Conservation (phyloP, 2,113 vertebrate genomes). For the Diadophis punctatus region DNA sequence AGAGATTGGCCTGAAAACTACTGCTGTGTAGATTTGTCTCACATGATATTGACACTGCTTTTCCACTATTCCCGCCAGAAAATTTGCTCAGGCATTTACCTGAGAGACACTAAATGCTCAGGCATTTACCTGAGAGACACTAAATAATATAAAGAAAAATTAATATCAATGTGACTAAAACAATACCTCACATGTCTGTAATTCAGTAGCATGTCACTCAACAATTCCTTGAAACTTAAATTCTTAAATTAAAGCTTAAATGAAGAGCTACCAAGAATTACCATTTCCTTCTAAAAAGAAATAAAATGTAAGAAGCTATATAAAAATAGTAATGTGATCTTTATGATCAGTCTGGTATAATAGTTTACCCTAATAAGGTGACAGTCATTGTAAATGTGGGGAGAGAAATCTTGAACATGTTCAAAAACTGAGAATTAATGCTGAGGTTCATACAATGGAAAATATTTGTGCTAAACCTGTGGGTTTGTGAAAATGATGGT, state of each 20-base stretch:
- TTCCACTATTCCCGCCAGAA: not conserved
- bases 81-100: conserved; percentile 32
- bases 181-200: not conserved
- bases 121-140: conserved; percentile 15
- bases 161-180: conserved; percentile 41
- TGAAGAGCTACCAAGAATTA: not conserved
- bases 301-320: conserved; percentile 21
- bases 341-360: conserved; percentile 10
- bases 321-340: conserved; percentile 34
- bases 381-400: not conserved
- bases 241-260: not conserved
- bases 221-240: conserved; percentile 31
- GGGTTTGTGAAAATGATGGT: not conserved
- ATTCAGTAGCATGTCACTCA: conserved; percentile 5
- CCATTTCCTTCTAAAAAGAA: conserved; percentile 35
- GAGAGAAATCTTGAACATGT: not conserved
- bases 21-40: conserved; percentile 18
- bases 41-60: conserved; percentile 19
- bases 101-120: too few species aligned
- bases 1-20: conserved; percentile 19
- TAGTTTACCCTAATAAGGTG: not conserved
- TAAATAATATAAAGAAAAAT: conserved; percentile 39
- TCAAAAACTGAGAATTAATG: not conserved
- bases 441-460: not conserved
- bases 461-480: not conserved